Evolutionary conservation across 1,140 invertebrate species (phyloP).

Genomic region (Melipona quadrifasciata): DNA sequence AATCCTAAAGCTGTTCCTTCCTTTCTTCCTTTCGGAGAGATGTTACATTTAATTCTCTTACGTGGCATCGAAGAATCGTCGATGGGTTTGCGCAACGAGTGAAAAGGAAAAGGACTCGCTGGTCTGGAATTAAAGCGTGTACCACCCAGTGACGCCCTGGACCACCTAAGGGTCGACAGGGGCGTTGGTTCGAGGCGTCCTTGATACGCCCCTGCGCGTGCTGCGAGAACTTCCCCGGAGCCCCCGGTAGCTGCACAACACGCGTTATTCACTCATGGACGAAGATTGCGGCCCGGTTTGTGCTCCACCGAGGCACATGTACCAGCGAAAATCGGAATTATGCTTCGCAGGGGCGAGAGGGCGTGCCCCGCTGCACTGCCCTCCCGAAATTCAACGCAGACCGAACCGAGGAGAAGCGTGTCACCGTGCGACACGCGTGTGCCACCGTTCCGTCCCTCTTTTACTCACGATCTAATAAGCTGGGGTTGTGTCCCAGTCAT

Average conservation of each 20-base stretch:
- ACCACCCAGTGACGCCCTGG: conserved; percentile 78
- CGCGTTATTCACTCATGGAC: conserved; percentile 52
- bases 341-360: conserved; percentile 57
- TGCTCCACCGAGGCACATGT: conserved; percentile 40
- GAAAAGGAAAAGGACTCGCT: conserved; percentile 38
- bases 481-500: fast-evolving
- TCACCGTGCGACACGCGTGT: conserved; percentile 2
- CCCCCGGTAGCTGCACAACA: conserved; percentile 36
- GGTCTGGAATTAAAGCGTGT: conserved; percentile 72
- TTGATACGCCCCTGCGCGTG: conserved; percentile 76
- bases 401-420: conserved; percentile 31
- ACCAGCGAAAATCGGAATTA: conserved; percentile 58
- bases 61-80: background rate
- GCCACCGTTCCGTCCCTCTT: no score
- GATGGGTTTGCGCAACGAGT: conserved; percentile 12
- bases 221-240: conserved; percentile 67
- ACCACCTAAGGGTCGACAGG: conserved; percentile 79
- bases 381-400: conserved; percentile 35
- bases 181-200: conserved; percentile 70
- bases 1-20: no score
- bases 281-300: conserved; percentile 38
- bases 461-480: background rate
- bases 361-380: conserved; percentile 38
- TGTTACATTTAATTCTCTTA: no score
- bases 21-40: no score